Evolutionary conservation across 2,113 vertebrate genomes (phyloP).

Genomic region (Paralichthys olivaceus): DNA sequence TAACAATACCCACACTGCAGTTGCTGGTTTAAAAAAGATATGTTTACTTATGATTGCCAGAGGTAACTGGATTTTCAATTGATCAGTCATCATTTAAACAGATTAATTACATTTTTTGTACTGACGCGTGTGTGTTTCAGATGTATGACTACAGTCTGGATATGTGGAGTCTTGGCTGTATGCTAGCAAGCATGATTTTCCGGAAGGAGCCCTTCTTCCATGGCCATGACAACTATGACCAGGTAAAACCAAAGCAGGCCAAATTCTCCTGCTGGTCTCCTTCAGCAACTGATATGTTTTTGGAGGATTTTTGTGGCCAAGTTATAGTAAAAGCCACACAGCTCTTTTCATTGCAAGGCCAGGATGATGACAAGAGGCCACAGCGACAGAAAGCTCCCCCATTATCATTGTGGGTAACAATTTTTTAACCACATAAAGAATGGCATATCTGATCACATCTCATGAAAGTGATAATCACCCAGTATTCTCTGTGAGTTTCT

Average conservation of each 20-base stretch:
- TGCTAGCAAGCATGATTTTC: slow-evolving; percentile 88
- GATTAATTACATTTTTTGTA: not conserved
- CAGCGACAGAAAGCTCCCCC: not conserved
- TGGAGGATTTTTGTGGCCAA: not conserved
- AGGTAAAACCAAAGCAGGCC: slow-evolving; percentile 59
- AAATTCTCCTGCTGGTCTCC: not conserved
- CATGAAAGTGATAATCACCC: not conserved
- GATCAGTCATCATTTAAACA: no score
- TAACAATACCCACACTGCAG: not conserved
- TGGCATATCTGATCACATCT: not conserved
- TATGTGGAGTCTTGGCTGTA: slow-evolving; percentile 87
- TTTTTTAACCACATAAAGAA: no score
- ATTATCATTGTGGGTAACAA: no score
- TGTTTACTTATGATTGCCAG: not conserved
- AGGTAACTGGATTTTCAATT: not conserved
- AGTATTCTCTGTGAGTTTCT: not conserved
- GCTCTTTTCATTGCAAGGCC: not conserved
- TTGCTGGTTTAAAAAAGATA: not conserved
- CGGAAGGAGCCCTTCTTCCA: slow-evolving; percentile 87
- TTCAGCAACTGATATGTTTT: not conserved
- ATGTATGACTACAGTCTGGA: slow-evolving; percentile 88
- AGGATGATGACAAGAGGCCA: not conserved
- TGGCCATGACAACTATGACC: slow-evolving; percentile 86
- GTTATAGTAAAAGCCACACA: not conserved
- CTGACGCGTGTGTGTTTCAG: slow-evolving; percentile 64